phyloP scores from a whole-genome alignment of 2,113 vertebrate genomes.

The Ochotona curzoniae region DNA sequence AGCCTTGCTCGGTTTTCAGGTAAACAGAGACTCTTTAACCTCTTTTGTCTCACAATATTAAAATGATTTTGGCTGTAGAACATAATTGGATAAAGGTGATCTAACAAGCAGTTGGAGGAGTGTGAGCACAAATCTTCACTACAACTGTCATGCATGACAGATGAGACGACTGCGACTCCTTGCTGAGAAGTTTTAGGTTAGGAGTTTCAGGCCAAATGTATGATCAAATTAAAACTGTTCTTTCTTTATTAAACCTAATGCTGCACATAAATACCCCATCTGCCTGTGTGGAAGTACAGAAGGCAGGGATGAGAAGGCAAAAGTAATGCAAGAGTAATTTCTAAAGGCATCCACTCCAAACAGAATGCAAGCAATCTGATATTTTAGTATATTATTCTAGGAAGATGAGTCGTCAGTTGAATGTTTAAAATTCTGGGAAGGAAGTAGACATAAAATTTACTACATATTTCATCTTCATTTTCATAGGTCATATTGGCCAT shows the following conservation, averaged over 20 bases:
- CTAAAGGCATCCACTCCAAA: constrained; percentile 1
- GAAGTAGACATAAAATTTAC: neutral
- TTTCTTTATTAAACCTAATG: constrained; percentile 27
- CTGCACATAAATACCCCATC: neutral
- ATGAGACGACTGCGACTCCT: neutral
- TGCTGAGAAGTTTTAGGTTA: neutral
- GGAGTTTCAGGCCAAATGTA: constrained; percentile 30
- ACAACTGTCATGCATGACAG: constrained; percentile 32
- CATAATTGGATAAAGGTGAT: constrained; percentile 58
- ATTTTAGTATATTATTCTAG: neutral
- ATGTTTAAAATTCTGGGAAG: neutral
- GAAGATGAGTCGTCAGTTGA: constrained; percentile 9
- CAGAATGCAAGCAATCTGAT: neutral
- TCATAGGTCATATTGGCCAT: neutral
- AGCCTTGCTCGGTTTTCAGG: neutral
- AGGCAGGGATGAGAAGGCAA: neutral
- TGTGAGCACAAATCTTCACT: neutral
- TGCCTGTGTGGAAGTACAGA: neutral
- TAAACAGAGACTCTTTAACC: constrained; percentile 28
- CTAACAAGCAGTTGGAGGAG: constrained; percentile 58
- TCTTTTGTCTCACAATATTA: constrained; percentile 18
- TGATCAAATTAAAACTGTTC: neutral
- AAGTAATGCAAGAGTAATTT: neutral
- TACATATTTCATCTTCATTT: neutral
- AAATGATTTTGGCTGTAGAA: constrained; percentile 41